Evolutionary conservation across 2,797 vertebrate species (phyloP), one percentile per base, ranked within the genome.

Genomic region (Mycteria americana): DNA sequence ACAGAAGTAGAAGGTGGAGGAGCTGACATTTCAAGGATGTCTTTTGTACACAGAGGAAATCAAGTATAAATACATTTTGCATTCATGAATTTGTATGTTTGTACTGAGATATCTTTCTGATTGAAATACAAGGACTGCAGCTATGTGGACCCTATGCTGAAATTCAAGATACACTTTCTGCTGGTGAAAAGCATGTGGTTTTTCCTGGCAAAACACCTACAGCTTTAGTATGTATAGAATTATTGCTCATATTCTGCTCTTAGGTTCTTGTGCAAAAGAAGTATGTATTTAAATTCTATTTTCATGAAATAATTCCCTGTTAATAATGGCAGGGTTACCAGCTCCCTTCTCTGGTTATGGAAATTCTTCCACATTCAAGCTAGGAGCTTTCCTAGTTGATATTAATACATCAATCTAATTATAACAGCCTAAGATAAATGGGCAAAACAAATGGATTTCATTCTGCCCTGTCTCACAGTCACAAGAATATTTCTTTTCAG

Each of bases 381-480:
- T 21, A 57, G 76, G 45, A 69, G 28, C 69, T 88, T 91, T 94
- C 41, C 25, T 84, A 23, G 11, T n/a, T 86, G 24, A 69, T 76
- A 82, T 41, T 85, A 92, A 69, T 57, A 82, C 24, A 94, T 90
- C 77, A 90, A 56, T 92, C 68, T 95, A 81, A 87, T 94, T 91
- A 63, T 45, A 80, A 80, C 31, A 82, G 24, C 21, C 51, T 84
- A 81, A 76, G 41, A 88, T 70, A 92, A 93, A 79, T 74, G 67
- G 33, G 53, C 21, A 87, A 68, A 95, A 59, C 33, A 91, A 92
- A 90, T 63, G 54, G 35, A 80, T 89, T 89, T 82, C n/a, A 45
- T 92, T 92, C 59, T 82, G 15, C 9, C 27, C 21, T 79, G n/a
- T 31, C 30, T 77, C 59, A 62, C 18, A 87, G n/a, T 67, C 19